phyloP scores from a whole-genome alignment of 2,888 invertebrate genomes.

The Idaea aversata region DNA sequence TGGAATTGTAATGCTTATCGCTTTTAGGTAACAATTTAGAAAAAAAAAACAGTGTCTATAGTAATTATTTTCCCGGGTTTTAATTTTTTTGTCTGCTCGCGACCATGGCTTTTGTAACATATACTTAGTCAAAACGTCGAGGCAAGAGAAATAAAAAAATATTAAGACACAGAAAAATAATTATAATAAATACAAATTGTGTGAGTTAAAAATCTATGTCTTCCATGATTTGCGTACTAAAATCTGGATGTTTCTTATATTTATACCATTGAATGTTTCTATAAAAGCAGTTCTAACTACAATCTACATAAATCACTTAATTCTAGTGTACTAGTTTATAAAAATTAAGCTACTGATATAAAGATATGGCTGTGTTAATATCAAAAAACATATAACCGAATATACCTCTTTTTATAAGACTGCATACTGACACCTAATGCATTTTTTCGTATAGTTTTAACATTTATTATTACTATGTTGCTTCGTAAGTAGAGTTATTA shows the following conservation, averaged over 20 bases:
- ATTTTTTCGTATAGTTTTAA: slow-evolving; percentile 37
- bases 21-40: not conserved
- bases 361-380: slow-evolving; percentile 77
- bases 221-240: not conserved
- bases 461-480: slow-evolving; percentile 21
- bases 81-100: no score
- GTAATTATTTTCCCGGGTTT: no score
- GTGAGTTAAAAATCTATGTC: not conserved
- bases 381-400: slow-evolving; percentile 74
- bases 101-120: no score
- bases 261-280: no score
- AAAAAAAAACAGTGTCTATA: not conserved
- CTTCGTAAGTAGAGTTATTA: not conserved
- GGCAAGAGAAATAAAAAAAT: no score
- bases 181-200: no score
- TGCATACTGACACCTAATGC: slow-evolving; percentile 56
- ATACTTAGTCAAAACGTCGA: no score
- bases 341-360: slow-evolving; percentile 45
- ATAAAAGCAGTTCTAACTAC: not conserved
- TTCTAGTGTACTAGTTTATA: slow-evolving; percentile 34
- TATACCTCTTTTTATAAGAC: slow-evolving; percentile 75
- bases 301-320: not conserved
- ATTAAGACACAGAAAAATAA: no score
- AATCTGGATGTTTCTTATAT: not conserved
- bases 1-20: not conserved